phyloP scores from a whole-genome alignment of 1,140 invertebrate genomes.

The Drosophila kanapiae region DNA sequence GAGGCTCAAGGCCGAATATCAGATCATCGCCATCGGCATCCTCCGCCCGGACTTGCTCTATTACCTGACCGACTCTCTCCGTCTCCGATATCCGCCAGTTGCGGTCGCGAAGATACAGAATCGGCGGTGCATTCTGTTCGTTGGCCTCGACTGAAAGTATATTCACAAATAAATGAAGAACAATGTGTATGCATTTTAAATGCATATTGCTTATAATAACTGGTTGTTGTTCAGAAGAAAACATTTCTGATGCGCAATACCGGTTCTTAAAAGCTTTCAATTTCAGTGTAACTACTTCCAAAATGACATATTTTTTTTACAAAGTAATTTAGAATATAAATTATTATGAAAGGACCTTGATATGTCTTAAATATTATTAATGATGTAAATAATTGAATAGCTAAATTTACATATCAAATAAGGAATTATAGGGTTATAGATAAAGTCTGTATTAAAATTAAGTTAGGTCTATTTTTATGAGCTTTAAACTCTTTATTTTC shows the following conservation, averaged over 20 bases:
- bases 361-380: not conserved
- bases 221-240: conserved; percentile 5
- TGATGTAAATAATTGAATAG: not conserved
- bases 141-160: conserved; percentile 55
- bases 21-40: conserved; percentile 88
- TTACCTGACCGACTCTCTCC: conserved; percentile 88
- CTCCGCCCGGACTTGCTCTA: conserved; percentile 87
- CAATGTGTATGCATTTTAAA: conserved; percentile 1
- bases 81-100: conserved; percentile 89
- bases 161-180: conserved; percentile 18
- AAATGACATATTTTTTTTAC: not conserved
- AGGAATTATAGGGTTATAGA: not conserved
- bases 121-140: conserved; percentile 86
- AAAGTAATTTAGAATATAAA: not conserved
- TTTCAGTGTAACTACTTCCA: not conserved
- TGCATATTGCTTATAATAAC: conserved; percentile 2
- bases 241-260: conserved; percentile 1
- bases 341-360: not conserved
- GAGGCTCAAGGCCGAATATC: conserved; percentile 88
- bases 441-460: too few species aligned
- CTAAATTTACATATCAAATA: not conserved
- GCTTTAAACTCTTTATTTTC: not conserved
- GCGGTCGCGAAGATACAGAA: conserved; percentile 86
- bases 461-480: not conserved
- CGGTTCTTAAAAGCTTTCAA: not conserved